Evolutionary conservation across 2,113 vertebrate genomes (phyloP), one percentile per base, ranked within the genome.

Genomic region (Psittacus erithacus): DNA sequence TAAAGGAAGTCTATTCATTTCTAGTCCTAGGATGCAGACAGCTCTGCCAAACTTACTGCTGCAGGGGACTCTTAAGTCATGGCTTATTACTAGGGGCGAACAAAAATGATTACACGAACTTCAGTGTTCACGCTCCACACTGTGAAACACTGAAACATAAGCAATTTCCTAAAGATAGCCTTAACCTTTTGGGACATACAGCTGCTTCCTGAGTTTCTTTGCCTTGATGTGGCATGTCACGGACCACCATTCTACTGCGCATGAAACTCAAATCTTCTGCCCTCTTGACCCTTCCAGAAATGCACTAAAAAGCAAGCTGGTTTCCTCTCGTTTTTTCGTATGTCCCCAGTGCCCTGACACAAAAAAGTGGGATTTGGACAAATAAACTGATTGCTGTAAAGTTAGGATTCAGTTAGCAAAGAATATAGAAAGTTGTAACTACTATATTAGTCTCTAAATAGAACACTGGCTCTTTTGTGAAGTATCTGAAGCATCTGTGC

Each of bases 321-420:
- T 38, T 93, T 95, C 74, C 31, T 57, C 59, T 63, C 38, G 14
- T 31, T 67, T 78, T 88, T 86, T 90, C 59, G 68, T 87, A 76
- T 3, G 16, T 89, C 78, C 35, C 64, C 31, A 43, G n/a, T 50
- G 33, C n/a, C 57, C 74, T 85, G 71, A 85, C 50, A 63, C 70
- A 91, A 87, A 93, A 85, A 96, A 86, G 81, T 29, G 29, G 76
- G 85, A 92, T 63, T 82, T 70, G 67, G 49, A 94, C 65, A 93
- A 91, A 82, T 47, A 95, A 90, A 70, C 2, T 1, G 10, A 79
- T 10, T 86, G 57, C 10, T 62, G 59, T 91, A 85, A 94, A 91
- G 31, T 88, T 2, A 96, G 75, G 39, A 85, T 84, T 79, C 52
- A 68, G 68, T 62, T 73, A 62, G 65, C 29, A 59, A 84, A 92